These are phyloP conservation scores for Ichneumon xanthorius DNA, from an alignment of 2,888 invertebrate genomes.

Conservation along the genomic window DNA sequence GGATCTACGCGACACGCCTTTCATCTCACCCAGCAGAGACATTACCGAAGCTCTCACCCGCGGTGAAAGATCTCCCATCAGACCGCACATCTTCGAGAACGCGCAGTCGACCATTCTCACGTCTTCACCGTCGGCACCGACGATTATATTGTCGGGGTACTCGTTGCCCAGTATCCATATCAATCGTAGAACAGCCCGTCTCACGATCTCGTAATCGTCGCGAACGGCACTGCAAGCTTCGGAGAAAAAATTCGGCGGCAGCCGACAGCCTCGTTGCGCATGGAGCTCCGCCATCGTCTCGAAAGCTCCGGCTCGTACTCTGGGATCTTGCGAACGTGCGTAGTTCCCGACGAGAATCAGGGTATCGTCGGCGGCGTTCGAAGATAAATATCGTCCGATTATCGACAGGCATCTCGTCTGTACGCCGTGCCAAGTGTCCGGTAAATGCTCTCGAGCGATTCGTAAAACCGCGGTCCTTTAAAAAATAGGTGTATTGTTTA, in stretches of 20 bases:
- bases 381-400: conserved; percentile 90
- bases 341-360: conserved; percentile 91
- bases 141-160: conserved; percentile 93
- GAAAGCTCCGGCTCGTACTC: conserved; percentile 95
- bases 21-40: conserved; percentile 94
- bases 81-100: conserved; percentile 97
- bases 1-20: conserved; percentile 94
- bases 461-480: conserved; percentile 80
- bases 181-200: conserved; percentile 93
- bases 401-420: conserved; percentile 92
- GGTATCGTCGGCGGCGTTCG: conserved; percentile 87
- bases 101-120: conserved; percentile 97
- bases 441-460: conserved; percentile 90
- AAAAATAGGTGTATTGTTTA: conserved; percentile 20
- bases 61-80: conserved; percentile 96
- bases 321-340: conserved; percentile 94
- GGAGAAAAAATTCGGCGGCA: conserved; percentile 89
- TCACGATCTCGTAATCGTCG: conserved; percentile 97
- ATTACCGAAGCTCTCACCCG: conserved; percentile 95
- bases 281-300: conserved; percentile 94
- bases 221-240: conserved; percentile 91
- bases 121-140: conserved; percentile 92
- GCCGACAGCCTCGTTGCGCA: conserved; percentile 90
- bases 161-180: conserved; percentile 94
- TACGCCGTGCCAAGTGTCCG: conserved; percentile 92